A percentile compares a stretch with the other conserved stretches of the same genome.
Conservation (phyloP, 2,113 vertebrate species). For the Notiomystis cincta region DNA sequence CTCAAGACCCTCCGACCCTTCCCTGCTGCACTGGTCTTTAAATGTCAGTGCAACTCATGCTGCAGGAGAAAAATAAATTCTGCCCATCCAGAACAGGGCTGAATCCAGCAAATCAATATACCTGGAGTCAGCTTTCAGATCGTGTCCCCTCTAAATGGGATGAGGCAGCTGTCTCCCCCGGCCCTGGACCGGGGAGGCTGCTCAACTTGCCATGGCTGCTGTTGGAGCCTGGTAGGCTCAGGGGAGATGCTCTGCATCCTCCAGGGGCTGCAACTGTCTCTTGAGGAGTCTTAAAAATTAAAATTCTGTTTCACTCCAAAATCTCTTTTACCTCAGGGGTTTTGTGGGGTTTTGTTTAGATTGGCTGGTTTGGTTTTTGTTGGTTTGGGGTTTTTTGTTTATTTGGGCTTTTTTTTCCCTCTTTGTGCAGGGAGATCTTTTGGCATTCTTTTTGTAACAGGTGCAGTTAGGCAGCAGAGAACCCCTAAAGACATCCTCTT, state of each 20-base stretch:
- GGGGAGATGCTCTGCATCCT: too few relatives aligned
- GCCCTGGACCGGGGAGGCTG: background rate
- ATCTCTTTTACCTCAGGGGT: background rate
- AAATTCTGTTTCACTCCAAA: background rate
- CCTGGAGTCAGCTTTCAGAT: too few relatives aligned
- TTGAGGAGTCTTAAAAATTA: background rate
- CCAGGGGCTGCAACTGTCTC: background rate
- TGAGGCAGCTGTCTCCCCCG: background rate
- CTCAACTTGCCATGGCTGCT: background rate
- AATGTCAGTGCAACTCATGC: rapidly evolving
- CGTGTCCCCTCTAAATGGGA: rapidly evolving
- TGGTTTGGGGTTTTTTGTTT: background rate
- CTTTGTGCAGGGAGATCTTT: background rate
- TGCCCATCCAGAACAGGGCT: background rate
- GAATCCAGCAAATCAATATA: background rate
- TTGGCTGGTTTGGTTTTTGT: background rate
- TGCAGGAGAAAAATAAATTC: background rate
- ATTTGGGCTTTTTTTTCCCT: background rate
- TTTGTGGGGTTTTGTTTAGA: background rate
- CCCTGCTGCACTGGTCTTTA: background rate
- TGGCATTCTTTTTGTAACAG: background rate
- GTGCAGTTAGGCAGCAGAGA: background rate
- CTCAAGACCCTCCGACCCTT: background rate
- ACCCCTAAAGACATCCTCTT: rapidly evolving
- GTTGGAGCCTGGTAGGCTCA: rapidly evolving